Evolutionary conservation across 2,888 invertebrate genomes (phyloP).

Genomic region (Drosophila setosimentum): DNA sequence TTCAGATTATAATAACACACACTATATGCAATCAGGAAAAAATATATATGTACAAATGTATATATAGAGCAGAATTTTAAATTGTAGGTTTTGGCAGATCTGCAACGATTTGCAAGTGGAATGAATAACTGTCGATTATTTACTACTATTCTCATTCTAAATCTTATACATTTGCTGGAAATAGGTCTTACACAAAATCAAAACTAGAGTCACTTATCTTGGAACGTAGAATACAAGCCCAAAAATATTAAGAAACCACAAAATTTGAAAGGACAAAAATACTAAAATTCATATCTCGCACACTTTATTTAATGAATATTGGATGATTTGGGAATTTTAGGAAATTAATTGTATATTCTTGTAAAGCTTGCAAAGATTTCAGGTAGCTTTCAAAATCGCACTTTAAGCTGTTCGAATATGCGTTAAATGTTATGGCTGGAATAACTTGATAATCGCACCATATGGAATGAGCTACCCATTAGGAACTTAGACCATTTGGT

Average conservation of each 20-base stretch:
- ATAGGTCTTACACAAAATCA: not conserved
- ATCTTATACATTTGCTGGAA: not conserved
- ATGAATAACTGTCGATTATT: not conserved
- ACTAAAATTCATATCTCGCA: not conserved
- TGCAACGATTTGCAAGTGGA: not conserved
- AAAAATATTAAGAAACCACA: not conserved
- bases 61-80: not conserved
- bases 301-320: not conserved
- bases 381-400: not conserved
- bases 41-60: not conserved
- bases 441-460: slow-evolving; percentile 14
- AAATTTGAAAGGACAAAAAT: not conserved
- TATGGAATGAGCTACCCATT: slow-evolving; percentile 34
- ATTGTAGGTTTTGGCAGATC: too few relatives aligned
- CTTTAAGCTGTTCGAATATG: not conserved
- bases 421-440: not conserved
- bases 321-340: not conserved
- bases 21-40: too few relatives aligned
- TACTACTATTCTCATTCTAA: not conserved
- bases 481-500: slow-evolving; percentile 5
- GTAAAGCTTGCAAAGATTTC: not conserved
- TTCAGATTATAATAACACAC: not conserved
- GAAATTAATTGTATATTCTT: not conserved
- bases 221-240: not conserved
- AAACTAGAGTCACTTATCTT: not conserved